Conservation (phyloP, 2,113 vertebrate species). For the Zosterops hypoxanthus region DNA sequence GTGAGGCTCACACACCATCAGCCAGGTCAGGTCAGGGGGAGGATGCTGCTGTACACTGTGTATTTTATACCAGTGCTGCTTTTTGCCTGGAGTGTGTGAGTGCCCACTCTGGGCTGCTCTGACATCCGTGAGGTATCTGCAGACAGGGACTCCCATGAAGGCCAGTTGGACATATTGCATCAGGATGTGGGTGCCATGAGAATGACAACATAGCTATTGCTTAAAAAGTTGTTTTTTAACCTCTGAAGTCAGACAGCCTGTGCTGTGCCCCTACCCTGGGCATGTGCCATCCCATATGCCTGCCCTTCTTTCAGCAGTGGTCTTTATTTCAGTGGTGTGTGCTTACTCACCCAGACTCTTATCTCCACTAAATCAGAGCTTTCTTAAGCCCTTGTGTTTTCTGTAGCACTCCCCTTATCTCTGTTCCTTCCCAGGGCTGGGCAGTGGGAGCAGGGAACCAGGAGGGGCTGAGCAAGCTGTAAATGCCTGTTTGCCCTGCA, state of each 20-base stretch:
- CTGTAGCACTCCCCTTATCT: slow-evolving; percentile 52
- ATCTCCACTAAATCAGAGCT: slow-evolving; percentile 38
- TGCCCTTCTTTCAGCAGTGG: neutral
- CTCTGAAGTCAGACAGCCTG: neutral
- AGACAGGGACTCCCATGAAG: neutral
- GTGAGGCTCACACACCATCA: neutral
- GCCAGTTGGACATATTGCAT: neutral
- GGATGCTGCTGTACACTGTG: neutral
- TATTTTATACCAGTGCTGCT: neutral
- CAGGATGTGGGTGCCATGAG: neutral
- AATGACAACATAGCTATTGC: neutral
- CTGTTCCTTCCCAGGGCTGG: slow-evolving; percentile 16
- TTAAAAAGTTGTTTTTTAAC: neutral
- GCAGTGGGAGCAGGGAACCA: neutral
- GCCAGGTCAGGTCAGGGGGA: neutral
- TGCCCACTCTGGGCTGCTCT: neutral
- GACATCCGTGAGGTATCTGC: neutral
- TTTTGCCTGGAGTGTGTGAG: neutral
- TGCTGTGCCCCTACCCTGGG: neutral
- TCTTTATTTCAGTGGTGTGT: neutral
- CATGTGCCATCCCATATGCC: neutral
- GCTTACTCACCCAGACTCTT: slow-evolving; percentile 13
- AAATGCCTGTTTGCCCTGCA: neutral
- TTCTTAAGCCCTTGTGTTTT: slow-evolving; percentile 38
- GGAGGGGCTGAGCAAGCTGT: neutral